Base-by-base conservation (phyloP, 2,113 vertebrate species). In the Myxocyprinus asiaticus region DNA sequence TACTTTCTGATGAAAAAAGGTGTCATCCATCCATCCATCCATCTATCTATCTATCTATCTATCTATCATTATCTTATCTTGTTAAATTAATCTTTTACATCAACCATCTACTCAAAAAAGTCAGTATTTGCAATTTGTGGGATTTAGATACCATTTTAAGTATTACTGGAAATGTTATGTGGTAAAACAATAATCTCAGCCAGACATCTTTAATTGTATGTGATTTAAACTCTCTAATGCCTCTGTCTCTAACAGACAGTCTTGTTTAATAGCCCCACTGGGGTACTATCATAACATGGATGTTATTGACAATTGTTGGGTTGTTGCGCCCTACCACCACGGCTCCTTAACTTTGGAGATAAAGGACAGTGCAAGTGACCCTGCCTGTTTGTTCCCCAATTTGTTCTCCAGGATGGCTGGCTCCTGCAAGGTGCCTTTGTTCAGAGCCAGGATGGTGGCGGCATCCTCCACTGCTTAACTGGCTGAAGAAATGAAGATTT, bases 401-500 rank as follows among this genome's bases (percentile, higher is more conserved):
- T 91, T 91, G 90, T 91, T 90, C 89, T 88, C 89, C 88, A 78
- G 85, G 86, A 89, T 86, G 83, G 82, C 82, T 48, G 75, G 76
- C 83, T 86, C 78, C 86, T 81, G 81, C 85, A 85, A 89, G 86
- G 86, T 88, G 88, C 82, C 85, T 90, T 85, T 88, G 86, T 81
- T 85, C 78, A 17, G 48, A 67, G 83, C 80, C 79, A 17, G 53
- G 44, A 10, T n/a, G 9, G 66, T 73, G 67, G 66, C 75, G 43
- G 82, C 84, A 77, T 76, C 65, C 72, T n/a, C n/a, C n/a, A n/a
- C n/a, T 78, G 82, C 77, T 87, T 67, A 88, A 90, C 86, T 44
- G 86, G 74, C 85, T 85, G 87, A 89, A 83, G n/a, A 91, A 90
- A 90, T 88, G 48, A 92, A 91, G 91, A 92, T 92, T 91, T 91